Conservation (phyloP, 2,888 invertebrate genomes). For the Steinernema scapterisci region DNA sequence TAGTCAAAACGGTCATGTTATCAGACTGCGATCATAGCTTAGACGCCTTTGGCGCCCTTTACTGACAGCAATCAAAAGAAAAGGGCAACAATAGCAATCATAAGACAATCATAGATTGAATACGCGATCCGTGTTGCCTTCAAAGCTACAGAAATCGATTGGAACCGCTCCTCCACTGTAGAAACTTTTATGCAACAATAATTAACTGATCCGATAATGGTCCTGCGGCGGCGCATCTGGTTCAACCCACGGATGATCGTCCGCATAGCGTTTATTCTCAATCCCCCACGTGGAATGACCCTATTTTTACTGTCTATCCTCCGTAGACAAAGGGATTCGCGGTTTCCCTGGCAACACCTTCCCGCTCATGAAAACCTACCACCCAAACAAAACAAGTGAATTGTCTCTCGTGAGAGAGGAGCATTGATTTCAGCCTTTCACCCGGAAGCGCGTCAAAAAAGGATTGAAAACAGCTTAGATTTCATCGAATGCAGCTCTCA, state of each 20-base stretch:
- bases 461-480: background rate
- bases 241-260: background rate
- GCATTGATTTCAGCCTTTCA: no score
- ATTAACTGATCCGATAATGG: no score
- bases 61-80: background rate
- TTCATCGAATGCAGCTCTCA: background rate
- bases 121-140: no score
- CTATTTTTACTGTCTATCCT: constrained; percentile 17
- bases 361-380: no score
- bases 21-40: background rate
- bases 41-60: background rate
- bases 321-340: background rate
- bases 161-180: no score
- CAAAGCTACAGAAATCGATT: no score
- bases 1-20: background rate
- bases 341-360: constrained; percentile 22
- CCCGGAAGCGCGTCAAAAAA: background rate
- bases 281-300: background rate
- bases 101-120: no score
- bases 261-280: background rate
- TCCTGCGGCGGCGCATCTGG: background rate
- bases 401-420: no score
- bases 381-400: no score
- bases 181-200: no score
- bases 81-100: background rate